Evolutionary conservation across 1,140 invertebrate genomes (phyloP), one percentile per base, ranked within the genome.

Genomic region (Neodiprion fabricii): DNA sequence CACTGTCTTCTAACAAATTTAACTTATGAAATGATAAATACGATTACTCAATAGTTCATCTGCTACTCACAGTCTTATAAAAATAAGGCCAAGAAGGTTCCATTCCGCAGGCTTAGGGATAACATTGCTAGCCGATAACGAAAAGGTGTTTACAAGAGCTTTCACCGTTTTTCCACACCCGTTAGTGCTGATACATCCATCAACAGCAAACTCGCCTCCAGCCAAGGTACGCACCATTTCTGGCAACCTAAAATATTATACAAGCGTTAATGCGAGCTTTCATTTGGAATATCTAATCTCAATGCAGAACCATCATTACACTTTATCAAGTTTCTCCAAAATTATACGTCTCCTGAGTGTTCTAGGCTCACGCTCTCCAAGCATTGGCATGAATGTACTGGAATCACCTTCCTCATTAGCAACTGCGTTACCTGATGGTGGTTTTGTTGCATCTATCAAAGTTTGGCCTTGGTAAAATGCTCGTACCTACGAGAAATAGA

Each of bases 101-200:
- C 87, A 89, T 77, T 90, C 88, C 9, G 82, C 77, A 53, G 84
- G 85, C 79, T 86, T 87, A 65, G 90, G 85, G n/a, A 84, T 80
- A 71, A 90, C 86, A 78, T 90, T 90, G 70, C 80, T 78, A 50
- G 89, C 82, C 21, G 85, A 81, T 23, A 90, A 77, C 48, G 81
- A 79, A 78, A 90, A 89, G 28, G 89, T 90, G 23, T 78, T 79
- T 48, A 89, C 74, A 67, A 90, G 79, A 28, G 79, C 76, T 74
- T 86, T 86, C 28, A 89, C 70, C 47, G 74, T 79, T 78, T 66
- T 70, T 48, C 72, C 73, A 61, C 72, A 79, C 67, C 53, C 84
- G 48, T 82, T 80, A 40, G 73, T 76, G 21, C 75, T 79, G 71
- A 82, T 85, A 61, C 53, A 75, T 67, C 74, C 79, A 65, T 82